Evolutionary conservation across 2,113 vertebrate genomes (phyloP).

Genomic region (Conger conger): DNA sequence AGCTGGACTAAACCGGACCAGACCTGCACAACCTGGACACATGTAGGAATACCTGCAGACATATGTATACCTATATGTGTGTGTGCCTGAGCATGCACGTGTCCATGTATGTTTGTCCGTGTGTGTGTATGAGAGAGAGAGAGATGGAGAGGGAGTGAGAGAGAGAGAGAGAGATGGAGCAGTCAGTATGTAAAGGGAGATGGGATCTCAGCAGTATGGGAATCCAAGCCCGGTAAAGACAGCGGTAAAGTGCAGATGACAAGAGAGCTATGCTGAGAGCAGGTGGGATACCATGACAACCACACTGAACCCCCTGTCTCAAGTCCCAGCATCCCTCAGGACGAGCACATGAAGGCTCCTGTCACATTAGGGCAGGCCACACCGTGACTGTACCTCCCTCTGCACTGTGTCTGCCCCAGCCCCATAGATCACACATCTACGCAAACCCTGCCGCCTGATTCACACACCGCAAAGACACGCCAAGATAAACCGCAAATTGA

Average conservation of each 20-base stretch:
- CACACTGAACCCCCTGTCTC: background rate
- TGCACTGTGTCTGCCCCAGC: background rate
- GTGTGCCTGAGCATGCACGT: background rate
- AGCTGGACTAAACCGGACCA: background rate
- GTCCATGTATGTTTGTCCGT: background rate
- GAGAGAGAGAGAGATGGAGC: no score
- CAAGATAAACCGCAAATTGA: background rate
- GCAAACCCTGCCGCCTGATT: background rate
- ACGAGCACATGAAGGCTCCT: background rate
- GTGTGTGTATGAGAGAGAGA: background rate
- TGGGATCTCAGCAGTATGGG: background rate
- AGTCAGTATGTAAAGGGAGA: background rate
- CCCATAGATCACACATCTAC: background rate
- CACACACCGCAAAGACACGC: background rate
- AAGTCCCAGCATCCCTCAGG: background rate
- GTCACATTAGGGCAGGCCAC: background rate
- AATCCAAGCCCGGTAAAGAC: no score
- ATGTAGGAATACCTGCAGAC: background rate
- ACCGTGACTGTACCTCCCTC: background rate
- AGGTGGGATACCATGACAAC: background rate
- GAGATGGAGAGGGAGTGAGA: no score
- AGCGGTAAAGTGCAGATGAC: background rate
- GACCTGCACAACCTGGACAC: background rate
- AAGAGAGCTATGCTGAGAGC: background rate
- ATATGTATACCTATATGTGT: background rate